A percentile compares a stretch with the other conserved stretches of the same genome.
Conservation (phyloP, 2,113 vertebrate genomes). For the Grammomys dolichurus region DNA sequence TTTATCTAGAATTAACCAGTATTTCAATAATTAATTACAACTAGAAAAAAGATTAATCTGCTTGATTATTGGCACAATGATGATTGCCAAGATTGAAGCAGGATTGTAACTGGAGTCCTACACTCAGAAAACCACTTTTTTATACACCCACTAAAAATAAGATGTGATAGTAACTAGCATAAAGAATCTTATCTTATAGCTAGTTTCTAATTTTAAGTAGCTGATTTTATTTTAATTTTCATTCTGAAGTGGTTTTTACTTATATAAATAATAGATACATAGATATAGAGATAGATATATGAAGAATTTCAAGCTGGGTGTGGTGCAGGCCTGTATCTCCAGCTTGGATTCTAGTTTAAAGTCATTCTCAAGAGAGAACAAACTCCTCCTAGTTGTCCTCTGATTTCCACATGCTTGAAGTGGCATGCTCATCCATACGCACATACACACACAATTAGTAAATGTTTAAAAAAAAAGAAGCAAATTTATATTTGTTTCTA, state of each 20-base stretch:
- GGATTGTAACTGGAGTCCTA: not conserved
- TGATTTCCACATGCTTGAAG: not conserved
- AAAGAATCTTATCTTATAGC: not conserved
- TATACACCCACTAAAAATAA: not conserved
- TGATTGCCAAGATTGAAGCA: not conserved
- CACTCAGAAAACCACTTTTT: not conserved
- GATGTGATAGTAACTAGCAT: not conserved
- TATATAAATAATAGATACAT: not conserved
- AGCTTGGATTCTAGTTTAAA: not conserved
- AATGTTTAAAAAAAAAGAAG: not conserved
- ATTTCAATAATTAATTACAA: constrained; percentile 39
- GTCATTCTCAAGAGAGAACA: not conserved
- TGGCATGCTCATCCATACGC: not conserved
- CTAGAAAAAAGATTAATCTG: constrained; percentile 21
- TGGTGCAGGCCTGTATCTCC: not conserved
- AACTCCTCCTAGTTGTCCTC: not conserved
- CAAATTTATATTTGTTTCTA: not conserved
- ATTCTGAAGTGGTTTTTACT: constrained; percentile 1
- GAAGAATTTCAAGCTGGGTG: not conserved
- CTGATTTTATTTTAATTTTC: not conserved
- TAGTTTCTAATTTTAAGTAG: not conserved
- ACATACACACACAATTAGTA: not conserved
- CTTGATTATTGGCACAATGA: not conserved
- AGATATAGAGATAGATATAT: not conserved
- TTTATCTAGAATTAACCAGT: constrained; percentile 60